Percentiles rank a stretch among this genome's conserved stretches.
These are phyloP conservation scores for Argya squamiceps DNA, from an alignment of 2,797 vertebrate species.

Conservation along the genomic window DNA sequence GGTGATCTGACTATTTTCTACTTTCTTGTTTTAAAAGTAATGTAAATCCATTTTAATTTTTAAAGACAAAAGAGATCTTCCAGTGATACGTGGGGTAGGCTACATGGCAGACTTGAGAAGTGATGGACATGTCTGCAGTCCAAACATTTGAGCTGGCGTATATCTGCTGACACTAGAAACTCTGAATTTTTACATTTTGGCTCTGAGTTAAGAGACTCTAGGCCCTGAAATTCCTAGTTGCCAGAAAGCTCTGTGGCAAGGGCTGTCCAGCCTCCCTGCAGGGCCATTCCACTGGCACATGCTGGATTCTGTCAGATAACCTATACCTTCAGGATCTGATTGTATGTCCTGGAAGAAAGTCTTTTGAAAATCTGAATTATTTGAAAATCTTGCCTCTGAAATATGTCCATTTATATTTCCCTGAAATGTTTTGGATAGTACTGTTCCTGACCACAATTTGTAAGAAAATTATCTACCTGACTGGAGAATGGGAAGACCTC, in stretches of 20 bases:
- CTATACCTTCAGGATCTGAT: not conserved
- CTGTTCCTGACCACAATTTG: not conserved
- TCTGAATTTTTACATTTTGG: not conserved
- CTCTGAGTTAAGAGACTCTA: not conserved
- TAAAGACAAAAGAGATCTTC: not conserved
- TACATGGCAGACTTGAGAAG: not conserved
- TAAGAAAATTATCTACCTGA: not conserved
- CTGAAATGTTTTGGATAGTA: not conserved
- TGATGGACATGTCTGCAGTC: not conserved
- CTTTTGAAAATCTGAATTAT: not conserved
- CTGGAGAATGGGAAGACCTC: not conserved
- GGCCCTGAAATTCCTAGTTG: not conserved
- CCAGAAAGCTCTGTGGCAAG: not conserved
- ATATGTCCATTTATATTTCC: not conserved
- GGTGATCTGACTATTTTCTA: not conserved
- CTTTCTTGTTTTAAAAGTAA: not conserved
- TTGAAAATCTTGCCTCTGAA: not conserved
- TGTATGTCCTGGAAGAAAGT: not conserved
- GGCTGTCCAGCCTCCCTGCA: not conserved
- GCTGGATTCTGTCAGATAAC: not conserved
- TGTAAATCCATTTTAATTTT: not conserved
- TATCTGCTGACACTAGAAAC: not conserved
- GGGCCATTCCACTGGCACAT: fast-evolving
- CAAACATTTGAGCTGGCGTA: not conserved
- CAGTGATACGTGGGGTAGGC: not conserved